A percentile compares a stretch with the other conserved stretches of the same genome.
These are phyloP conservation scores for Plebejus anna DNA, from an alignment of 2,888 invertebrate genomes.

Conservation along the genomic window DNA sequence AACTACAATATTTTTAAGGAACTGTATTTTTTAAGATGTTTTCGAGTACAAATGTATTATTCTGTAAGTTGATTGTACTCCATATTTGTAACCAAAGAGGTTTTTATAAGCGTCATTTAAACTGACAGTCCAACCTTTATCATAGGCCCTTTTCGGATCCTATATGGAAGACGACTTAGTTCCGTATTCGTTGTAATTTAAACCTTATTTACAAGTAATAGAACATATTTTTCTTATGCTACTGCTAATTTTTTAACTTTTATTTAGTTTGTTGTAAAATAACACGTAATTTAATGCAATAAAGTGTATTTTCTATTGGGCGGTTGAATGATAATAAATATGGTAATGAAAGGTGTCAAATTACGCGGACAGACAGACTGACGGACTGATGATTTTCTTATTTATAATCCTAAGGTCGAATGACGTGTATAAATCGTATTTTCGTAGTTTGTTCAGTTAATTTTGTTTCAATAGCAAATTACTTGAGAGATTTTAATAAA, in stretches of 20 bases:
- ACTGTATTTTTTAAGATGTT: not conserved
- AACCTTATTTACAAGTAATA: not conserved
- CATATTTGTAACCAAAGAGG: slow-evolving; percentile 12
- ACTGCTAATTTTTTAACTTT: not conserved
- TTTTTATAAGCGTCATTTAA: slow-evolving; percentile 10
- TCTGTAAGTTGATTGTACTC: not conserved
- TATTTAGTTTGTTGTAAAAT: not conserved
- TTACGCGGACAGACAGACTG: slow-evolving; percentile 63
- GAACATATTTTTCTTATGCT: not conserved
- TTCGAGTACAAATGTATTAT: slow-evolving; percentile 13
- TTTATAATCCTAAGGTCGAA: slow-evolving; percentile 51
- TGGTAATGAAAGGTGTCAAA: slow-evolving; percentile 79
- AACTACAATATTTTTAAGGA: not conserved
- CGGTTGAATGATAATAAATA: slow-evolving; percentile 62
- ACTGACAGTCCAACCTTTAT: slow-evolving; percentile 5
- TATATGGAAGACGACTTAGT: not conserved
- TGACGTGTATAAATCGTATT: slow-evolving; percentile 65
- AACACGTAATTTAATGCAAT: not conserved
- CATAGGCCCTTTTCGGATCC: not conserved
- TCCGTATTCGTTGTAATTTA: not conserved
- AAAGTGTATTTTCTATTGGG: not conserved
- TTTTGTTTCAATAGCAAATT: not conserved
- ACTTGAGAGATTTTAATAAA: not conserved
- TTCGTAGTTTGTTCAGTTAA: slow-evolving; percentile 50
- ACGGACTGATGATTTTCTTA: slow-evolving; percentile 67